Evolutionary conservation across 2,797 vertebrate species (phyloP).

Genomic region (Natrix natrix): DNA sequence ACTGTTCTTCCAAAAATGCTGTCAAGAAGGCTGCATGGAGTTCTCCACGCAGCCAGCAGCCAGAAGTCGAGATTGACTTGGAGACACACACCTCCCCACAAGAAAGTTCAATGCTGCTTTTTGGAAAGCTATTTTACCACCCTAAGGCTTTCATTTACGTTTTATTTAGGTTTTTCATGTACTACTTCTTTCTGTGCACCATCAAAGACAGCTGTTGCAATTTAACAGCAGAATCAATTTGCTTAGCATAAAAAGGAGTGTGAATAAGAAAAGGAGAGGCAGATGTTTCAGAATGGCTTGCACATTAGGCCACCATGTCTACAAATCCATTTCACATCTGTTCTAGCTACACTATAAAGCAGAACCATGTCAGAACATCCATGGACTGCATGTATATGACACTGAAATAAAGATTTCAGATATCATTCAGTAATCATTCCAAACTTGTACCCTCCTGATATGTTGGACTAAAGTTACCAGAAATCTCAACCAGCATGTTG

Average conservation of each 20-base stretch:
- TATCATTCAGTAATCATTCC: not conserved
- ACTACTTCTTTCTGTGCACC: not conserved
- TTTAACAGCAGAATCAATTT: not conserved
- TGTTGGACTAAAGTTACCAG: not conserved
- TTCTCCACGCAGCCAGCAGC: not conserved
- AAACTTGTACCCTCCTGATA: not conserved
- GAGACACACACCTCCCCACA: not conserved
- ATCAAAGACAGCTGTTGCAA: not conserved
- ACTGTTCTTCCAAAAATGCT: not conserved
- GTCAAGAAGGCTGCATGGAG: not conserved
- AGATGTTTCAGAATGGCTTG: not conserved
- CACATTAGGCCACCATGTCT: not conserved
- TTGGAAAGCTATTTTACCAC: not conserved
- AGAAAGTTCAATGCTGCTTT: not conserved
- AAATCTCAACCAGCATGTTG: not conserved
- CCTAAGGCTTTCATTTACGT: not conserved
- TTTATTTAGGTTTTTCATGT: not conserved
- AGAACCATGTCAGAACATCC: not conserved
- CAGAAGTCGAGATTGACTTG: not conserved
- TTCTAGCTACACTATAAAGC: not conserved
- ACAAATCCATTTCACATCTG: not conserved
- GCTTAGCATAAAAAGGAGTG: not conserved
- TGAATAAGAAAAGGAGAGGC: not conserved
- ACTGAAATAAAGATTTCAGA: not conserved
- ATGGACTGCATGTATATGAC: not conserved